Base-by-base conservation (phyloP, 1,140 invertebrate genomes). In the Drosophila auraria region DNA sequence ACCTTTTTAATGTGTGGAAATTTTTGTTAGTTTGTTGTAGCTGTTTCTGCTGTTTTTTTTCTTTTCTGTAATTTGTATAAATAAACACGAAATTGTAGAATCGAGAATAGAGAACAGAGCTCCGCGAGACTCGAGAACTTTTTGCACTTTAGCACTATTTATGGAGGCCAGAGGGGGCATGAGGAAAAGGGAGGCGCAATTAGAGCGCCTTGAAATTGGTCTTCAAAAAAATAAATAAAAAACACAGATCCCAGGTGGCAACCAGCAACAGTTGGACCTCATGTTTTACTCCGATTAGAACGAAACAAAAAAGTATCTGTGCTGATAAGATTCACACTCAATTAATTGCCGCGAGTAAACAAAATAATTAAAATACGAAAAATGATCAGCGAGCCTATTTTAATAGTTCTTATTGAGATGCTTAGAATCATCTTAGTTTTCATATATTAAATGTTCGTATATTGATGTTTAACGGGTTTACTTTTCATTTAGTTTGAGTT, bases 1-100 rank as follows among this genome's bases (percentile, higher is more conserved):
- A 84, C 74, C 73, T 77, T 84, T 84, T 87, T 73, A 84, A 87
- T 87, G 84, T 87, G 81, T 87, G 84, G 84, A 89, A 87, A 79
- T 82, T 84, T 87, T 79, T 70, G 70, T 84, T 84, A 83, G 61
- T 70, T 78, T 78, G 15, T 61, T 66, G 44, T 50, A 49, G 17
- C 17, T 53, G 15, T 51, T 62, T 33, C 20, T 25, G 33, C 17
- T 30, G 27, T 30, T 61, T 64, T 80, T 50, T 73, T 64, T 69
- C 50, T 14, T 72, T 83, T 78, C 30, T 87, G 83, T 87, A 87
- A 87, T 87, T 82, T 77, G 80, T 87, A 87, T 87, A 87, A 87
- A 87, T 87, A 87, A 87, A 87, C 66, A 87, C 51, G 60, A 75
- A 50, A 30, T 53, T 49, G 58, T 49, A 38, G 58, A 63, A 42